phyloP scores from a whole-genome alignment of 2,113 vertebrate species.

The Orientallactaga bullata region DNA sequence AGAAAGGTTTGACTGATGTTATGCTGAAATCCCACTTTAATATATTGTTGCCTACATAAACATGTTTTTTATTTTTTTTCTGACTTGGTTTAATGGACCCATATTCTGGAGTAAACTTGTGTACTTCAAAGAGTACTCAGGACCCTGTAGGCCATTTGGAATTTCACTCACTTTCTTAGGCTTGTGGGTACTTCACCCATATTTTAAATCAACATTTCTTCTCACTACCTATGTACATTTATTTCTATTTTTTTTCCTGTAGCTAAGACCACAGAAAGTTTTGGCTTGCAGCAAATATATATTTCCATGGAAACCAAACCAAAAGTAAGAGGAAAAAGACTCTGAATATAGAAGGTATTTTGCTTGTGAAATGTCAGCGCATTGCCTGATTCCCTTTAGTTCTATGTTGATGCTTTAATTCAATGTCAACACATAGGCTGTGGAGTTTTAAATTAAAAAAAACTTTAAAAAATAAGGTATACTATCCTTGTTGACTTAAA shows the following conservation, averaged over 20 bases:
- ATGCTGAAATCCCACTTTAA: not conserved
- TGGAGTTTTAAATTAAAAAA: constrained; percentile 59
- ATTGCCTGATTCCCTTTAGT: constrained; percentile 58
- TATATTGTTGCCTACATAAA: not conserved
- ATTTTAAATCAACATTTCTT: constrained; percentile 57
- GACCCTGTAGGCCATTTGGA: not conserved
- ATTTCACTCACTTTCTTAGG: constrained; percentile 42
- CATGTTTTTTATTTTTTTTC: not conserved
- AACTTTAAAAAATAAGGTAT: not conserved
- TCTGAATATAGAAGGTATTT: constrained; percentile 55
- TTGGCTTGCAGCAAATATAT: constrained; percentile 67
- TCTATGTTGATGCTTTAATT: constrained; percentile 71
- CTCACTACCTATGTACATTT: constrained; percentile 45
- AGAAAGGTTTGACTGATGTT: not conserved
- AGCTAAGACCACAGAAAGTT: constrained; percentile 62
- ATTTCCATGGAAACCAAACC: constrained; percentile 76
- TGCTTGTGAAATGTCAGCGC: constrained; percentile 66
- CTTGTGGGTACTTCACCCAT: not conserved
- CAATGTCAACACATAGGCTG: constrained; percentile 52
- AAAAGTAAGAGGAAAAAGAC: constrained; percentile 72
- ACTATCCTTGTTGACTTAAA: constrained; percentile 64
- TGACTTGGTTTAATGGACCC: not conserved
- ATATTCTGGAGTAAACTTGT: constrained; percentile 2
- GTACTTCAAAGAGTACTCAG: not conserved
- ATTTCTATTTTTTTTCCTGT: constrained; percentile 47